phyloP scores from a whole-genome alignment of 2,113 vertebrate species.

The Cyprinodon variegatus region DNA sequence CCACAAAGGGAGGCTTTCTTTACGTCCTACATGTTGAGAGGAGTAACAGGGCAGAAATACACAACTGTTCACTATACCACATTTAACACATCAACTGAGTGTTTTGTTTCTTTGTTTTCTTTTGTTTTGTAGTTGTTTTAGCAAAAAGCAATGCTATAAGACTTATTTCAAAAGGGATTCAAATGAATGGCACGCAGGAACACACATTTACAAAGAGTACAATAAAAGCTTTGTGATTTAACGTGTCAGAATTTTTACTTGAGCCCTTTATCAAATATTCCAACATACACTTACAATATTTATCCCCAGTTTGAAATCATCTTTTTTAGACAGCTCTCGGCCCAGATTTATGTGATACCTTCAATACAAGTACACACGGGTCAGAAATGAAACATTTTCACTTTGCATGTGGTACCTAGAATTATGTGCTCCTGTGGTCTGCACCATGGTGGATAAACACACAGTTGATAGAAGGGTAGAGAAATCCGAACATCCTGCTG shows the following conservation, averaged over 20 bases:
- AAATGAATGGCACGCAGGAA: neutral
- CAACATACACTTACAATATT: neutral
- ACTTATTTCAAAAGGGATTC: neutral
- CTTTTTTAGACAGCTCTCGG: conserved; percentile 9
- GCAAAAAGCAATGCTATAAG: conserved; percentile 3
- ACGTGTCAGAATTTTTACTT: neutral
- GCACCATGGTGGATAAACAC: conserved; percentile 54
- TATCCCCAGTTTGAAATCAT: conserved; percentile 16
- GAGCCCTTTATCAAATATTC: neutral
- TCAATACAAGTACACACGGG: conserved; percentile 33
- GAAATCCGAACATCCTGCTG: conserved; percentile 45
- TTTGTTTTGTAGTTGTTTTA: neutral
- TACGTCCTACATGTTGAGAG: conserved; percentile 32
- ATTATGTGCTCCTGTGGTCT: conserved; percentile 43
- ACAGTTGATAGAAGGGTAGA: conserved; percentile 32
- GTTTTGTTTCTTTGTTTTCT: conserved; percentile 13
- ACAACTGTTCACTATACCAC: neutral
- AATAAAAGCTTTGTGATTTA: neutral
- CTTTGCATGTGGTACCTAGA: conserved; percentile 14
- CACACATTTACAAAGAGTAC: neutral
- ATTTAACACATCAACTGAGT: conserved; percentile 12
- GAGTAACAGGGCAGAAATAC: conserved; percentile 18
- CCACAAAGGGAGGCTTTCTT: conserved; percentile 62
- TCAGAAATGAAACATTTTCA: conserved; percentile 37
- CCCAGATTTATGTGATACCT: conserved; percentile 22